Base-by-base conservation (phyloP, 92 coral and sea anemone genomes). In the Hydrozoanthus gracilis region DNA sequence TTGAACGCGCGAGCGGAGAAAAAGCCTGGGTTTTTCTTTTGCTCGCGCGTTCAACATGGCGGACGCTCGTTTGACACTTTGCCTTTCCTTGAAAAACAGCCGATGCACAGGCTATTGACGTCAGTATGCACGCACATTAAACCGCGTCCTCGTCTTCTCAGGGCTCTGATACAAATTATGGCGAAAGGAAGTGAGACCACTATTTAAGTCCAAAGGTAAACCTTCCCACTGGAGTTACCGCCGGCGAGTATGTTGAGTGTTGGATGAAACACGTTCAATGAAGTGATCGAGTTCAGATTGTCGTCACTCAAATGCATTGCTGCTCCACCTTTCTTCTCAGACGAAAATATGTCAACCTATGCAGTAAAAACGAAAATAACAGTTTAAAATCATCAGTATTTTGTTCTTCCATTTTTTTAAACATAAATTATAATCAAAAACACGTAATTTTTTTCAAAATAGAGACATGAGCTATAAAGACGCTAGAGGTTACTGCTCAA, bases 171-270 rank as follows among this genome's bases (percentile, higher is more conserved):
- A 17, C 7, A 44, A 15, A 0, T 17, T 65, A 65, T 44, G 8
- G 71, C 12, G 9, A 65, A 65, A 27, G 27, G 39, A 54, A 54
- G 8, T 54, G 61, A 54, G 9, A 8, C 4, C 50, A 7, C 15
- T 48, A 82, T 89, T 39, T 92, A 87, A 55, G 98, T 92, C 99
- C 99, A 97, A 60, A 95, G 48, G 72, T 86, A 93, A 16, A 97
- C 98, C 83, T 95, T 97, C 8, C 99, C 99, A 86, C 98, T 95
- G 83, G 99, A 97, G 66, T 95, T 97, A 16, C 93, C 99, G 10
- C 97, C 93, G 2, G 95, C 99, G 6, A 97, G 62, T 77, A 95
- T 87, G 76, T 97, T 95, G 8, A 54, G 92, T 8, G 95, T 76
- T 10, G 96, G 95, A 76, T 97, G 99, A 77, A 97, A 95, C 27